Percentiles rank a stretch among this genome's conserved stretches.
phyloP scores from a whole-genome alignment of 2,888 invertebrate species.

The Chrysodeixis includens region DNA sequence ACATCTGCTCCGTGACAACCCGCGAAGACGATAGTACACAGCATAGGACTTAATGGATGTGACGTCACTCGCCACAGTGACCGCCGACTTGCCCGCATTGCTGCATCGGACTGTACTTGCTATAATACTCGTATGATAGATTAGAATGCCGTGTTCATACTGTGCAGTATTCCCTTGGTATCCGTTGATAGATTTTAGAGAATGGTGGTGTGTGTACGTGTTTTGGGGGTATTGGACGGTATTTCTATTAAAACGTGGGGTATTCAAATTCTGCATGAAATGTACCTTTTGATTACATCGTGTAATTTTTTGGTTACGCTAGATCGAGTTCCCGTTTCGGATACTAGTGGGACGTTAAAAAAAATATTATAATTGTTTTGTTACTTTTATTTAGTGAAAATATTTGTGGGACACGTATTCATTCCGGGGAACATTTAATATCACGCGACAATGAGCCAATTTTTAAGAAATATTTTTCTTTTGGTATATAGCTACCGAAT shows the following conservation, averaged over 20 bases:
- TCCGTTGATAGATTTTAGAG: constrained; percentile 36
- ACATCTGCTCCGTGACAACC: constrained; percentile 40
- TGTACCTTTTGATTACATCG: too few species aligned
- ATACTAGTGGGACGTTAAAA: too few species aligned
- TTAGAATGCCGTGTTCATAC: constrained; percentile 15
- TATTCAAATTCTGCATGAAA: too few species aligned
- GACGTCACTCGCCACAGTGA: constrained; percentile 61
- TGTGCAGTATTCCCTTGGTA: constrained; percentile 42
- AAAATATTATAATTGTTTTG: too few species aligned
- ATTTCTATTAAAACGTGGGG: not conserved
- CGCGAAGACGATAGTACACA: constrained; percentile 11
- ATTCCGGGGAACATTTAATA: too few species aligned
- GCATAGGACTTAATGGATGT: constrained; percentile 50
- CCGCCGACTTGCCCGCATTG: constrained; percentile 62
- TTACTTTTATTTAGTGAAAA: too few species aligned
- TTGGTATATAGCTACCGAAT: not conserved
- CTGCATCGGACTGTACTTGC: constrained; percentile 24
- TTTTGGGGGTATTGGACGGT: not conserved
- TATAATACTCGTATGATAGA: constrained; percentile 5
- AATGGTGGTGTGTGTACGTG: constrained; percentile 19
- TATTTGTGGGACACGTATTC: too few species aligned
- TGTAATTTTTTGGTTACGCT: too few species aligned
- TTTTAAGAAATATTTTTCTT: too few species aligned
- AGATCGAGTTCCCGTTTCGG: too few species aligned
- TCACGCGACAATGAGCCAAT: too few species aligned